Evolutionary conservation across 2,888 invertebrate species (phyloP).

Genomic region (Hipparchia semele): DNA sequence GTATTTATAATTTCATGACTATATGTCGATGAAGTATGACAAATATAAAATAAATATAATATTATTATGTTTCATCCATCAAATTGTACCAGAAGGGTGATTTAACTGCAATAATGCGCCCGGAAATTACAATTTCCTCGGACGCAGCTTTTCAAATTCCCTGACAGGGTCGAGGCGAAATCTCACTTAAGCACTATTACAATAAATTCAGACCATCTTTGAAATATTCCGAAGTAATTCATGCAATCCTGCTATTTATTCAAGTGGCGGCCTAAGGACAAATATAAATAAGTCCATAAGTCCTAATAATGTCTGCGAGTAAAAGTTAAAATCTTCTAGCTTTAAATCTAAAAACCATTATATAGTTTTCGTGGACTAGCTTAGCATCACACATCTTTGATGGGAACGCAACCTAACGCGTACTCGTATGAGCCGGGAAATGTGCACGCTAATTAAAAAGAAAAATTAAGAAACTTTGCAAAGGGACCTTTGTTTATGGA

Average conservation of each 20-base stretch:
- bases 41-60: background rate
- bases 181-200: background rate
- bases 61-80: background rate
- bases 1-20: no score
- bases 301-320: no score
- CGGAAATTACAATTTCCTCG: conserved; percentile 23
- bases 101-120: conserved; percentile 1
- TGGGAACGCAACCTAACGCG: background rate
- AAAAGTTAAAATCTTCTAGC: no score
- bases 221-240: background rate
- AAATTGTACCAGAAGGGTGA: background rate
- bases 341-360: no score
- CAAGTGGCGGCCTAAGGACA: background rate
- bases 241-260: background rate
- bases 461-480: background rate
- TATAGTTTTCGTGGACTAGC: background rate
- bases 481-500: background rate
- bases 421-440: background rate
- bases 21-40: no score
- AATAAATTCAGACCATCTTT: background rate
- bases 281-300: no score
- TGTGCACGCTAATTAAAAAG: background rate
- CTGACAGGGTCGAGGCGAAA: conserved; percentile 5
- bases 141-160: conserved; percentile 1
- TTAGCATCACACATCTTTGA: background rate